Conservation (phyloP, 2,797 vertebrate genomes). For the Gymnopithys bicolor region DNA sequence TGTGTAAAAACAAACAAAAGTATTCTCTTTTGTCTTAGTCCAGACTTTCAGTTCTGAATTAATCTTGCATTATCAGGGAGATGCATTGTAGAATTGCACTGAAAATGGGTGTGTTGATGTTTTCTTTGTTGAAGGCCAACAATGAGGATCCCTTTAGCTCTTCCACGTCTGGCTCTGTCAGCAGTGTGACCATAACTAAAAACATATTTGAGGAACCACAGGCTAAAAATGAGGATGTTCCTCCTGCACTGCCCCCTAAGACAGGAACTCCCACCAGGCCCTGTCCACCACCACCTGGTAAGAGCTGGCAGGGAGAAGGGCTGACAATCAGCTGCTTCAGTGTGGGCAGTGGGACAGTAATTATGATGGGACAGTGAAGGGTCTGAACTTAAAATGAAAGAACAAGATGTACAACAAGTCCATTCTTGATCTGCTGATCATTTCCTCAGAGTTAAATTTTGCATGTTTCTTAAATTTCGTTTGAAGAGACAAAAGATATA, state of each 20-base stretch:
- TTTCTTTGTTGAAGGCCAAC: slow-evolving; percentile 79
- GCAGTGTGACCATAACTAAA: slow-evolving; percentile 80
- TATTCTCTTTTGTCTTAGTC: background rate
- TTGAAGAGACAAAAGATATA: background rate
- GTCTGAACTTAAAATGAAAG: background rate
- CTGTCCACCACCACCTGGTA: slow-evolving; percentile 95
- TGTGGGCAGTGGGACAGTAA: background rate
- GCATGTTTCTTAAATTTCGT: background rate
- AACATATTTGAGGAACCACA: slow-evolving; percentile 87
- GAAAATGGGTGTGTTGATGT: background rate
- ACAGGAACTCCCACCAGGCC: slow-evolving; percentile 95
- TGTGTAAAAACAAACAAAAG: background rate
- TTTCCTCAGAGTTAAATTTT: background rate
- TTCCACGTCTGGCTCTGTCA: slow-evolving; percentile 49
- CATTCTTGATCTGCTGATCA: background rate
- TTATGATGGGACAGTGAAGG: background rate
- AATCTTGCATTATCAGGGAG: background rate
- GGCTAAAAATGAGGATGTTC: slow-evolving; percentile 83
- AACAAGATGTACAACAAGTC: background rate
- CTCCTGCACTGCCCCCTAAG: slow-evolving; percentile 95
- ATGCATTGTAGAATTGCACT: background rate
- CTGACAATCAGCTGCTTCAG: background rate
- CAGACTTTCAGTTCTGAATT: background rate
- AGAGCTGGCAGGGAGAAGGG: slow-evolving; percentile 7
- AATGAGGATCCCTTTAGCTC: slow-evolving; percentile 86